Percentiles rank a stretch among this genome's conserved stretches.
phyloP scores from a whole-genome alignment of 2,113 vertebrate species.

The Trochalopteron elliotii region DNA sequence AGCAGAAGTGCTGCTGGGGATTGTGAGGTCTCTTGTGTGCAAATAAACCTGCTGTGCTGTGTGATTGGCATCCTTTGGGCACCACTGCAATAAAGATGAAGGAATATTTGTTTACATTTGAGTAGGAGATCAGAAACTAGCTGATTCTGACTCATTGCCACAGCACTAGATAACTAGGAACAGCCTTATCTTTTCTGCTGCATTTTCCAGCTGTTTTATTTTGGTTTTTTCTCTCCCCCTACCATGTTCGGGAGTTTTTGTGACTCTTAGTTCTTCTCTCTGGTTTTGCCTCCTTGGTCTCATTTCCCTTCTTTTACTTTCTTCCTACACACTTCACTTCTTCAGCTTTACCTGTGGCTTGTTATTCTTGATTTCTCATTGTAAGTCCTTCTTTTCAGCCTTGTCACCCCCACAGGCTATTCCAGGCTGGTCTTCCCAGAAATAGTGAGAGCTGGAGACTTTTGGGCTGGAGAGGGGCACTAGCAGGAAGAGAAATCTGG shows the following conservation, averaged over 20 bases:
- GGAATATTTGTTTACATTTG: constrained; percentile 44
- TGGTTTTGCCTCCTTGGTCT: neutral
- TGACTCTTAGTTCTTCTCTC: neutral
- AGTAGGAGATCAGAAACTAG: constrained; percentile 22
- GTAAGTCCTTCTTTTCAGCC: neutral
- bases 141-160: constrained; percentile 43
- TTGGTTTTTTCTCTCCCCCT: neutral
- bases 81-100: constrained; percentile 7
- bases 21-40: neutral
- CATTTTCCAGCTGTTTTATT: neutral
- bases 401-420: neutral
- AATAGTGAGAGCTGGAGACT: neutral
- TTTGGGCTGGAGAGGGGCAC: neutral
- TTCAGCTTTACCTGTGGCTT: neutral
- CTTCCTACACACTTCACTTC: neutral
- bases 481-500: neutral
- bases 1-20: neutral
- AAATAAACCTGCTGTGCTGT: neutral
- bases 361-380: neutral
- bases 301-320: neutral
- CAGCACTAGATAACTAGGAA: neutral
- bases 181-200: constrained; percentile 32
- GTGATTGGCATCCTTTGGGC: constrained; percentile 1
- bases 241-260: neutral
- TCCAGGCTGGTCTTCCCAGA: neutral